These are phyloP conservation scores for Agriotes lineatus DNA, from an alignment of 2,888 invertebrate genomes.

Conservation along the genomic window DNA sequence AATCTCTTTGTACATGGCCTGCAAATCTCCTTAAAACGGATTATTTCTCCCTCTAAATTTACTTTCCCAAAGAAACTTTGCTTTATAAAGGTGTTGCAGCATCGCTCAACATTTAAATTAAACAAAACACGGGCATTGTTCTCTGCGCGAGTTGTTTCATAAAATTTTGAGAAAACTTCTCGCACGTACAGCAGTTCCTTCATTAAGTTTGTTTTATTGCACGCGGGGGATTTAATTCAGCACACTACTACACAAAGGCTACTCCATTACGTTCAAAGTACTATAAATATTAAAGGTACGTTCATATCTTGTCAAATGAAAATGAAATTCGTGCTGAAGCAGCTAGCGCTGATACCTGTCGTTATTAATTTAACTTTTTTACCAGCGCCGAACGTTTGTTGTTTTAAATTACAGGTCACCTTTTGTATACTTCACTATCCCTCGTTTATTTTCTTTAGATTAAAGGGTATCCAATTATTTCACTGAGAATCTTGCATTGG, in stretches of 20 bases:
- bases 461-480: background rate
- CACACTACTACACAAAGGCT: slow-evolving; percentile 27
- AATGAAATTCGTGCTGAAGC: slow-evolving; percentile 8
- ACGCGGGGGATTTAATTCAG: slow-evolving; percentile 38
- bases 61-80: background rate
- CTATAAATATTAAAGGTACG: slow-evolving; percentile 29
- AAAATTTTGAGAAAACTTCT: slow-evolving; percentile 42
- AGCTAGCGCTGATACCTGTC: background rate
- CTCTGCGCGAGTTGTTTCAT: slow-evolving; percentile 20
- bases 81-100: slow-evolving; percentile 14
- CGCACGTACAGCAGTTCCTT: slow-evolving; percentile 39
- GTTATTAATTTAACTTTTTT: background rate
- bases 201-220: slow-evolving; percentile 45
- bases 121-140: slow-evolving; percentile 7
- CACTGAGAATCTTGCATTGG: background rate
- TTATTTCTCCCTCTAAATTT: slow-evolving; percentile 4
- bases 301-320: slow-evolving; percentile 20
- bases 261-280: slow-evolving; percentile 23
- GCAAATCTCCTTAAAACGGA: slow-evolving; percentile 7
- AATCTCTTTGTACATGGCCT: background rate
- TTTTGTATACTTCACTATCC: background rate
- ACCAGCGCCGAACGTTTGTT: background rate
- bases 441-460: background rate
- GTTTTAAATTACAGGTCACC: background rate
- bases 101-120: slow-evolving; percentile 9